Conservation (phyloP, 1,140 invertebrate genomes). For the Glossosoma conforme region DNA sequence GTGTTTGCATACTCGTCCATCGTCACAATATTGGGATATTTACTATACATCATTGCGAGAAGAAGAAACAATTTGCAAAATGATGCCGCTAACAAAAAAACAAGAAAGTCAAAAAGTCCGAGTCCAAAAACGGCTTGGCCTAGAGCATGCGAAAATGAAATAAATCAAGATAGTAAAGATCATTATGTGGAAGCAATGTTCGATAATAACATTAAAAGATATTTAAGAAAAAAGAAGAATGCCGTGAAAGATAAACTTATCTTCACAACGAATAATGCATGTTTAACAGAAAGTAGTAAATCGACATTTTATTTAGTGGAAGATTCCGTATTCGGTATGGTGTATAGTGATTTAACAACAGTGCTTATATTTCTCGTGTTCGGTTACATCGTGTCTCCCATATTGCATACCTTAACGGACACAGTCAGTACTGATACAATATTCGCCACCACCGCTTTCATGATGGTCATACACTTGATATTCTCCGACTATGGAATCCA, state of each 20-base stretch:
- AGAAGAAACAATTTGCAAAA: neutral
- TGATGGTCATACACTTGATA: conserved; percentile 82
- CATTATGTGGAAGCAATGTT: conserved; percentile 12
- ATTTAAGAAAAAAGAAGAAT: conserved; percentile 10
- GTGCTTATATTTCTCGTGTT: conserved; percentile 75
- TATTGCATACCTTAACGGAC: conserved; percentile 91
- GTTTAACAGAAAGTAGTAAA: neutral
- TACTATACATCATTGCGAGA: conserved; percentile 34
- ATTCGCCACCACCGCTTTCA: conserved; percentile 83
- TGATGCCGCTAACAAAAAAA: neutral
- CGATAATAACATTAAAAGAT: conserved; percentile 10
- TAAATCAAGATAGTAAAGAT: conserved; percentile 1
- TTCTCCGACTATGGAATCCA: conserved; percentile 89
- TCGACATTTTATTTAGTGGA: neutral
- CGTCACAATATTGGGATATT: conserved; percentile 51
- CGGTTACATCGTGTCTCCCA: conserved; percentile 80
- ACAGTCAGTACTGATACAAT: conserved; percentile 96
- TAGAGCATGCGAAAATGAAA: conserved; percentile 4
- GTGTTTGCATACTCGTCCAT: conserved; percentile 54
- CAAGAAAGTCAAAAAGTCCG: neutral
- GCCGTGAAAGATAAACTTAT: neutral
- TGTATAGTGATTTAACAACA: conserved; percentile 59
- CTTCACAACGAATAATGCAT: neutral
- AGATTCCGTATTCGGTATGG: conserved; percentile 27
- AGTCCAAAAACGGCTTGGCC: neutral